A percentile compares a stretch with the other conserved stretches of the same genome.
These are phyloP conservation scores for Drosophila lowei DNA, from an alignment of 1,140 invertebrate species.

Conservation along the genomic window DNA sequence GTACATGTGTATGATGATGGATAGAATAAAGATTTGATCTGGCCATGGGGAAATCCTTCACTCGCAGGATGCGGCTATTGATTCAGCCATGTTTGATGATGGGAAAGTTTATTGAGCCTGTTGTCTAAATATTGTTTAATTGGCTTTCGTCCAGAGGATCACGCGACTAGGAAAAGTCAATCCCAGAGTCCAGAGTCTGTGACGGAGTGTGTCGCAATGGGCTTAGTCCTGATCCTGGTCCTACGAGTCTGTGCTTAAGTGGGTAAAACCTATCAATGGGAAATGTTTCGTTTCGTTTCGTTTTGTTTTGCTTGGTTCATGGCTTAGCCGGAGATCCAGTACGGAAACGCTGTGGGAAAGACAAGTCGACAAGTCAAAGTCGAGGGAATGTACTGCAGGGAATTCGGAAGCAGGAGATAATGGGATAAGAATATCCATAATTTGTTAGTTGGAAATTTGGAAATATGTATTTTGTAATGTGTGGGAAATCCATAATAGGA, in stretches of 20 bases:
- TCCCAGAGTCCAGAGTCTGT: conserved; percentile 21
- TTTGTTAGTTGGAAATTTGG: background rate
- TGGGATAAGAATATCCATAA: conserved; percentile 14
- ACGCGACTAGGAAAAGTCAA: conserved; percentile 33
- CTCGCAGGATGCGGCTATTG: conserved; percentile 27
- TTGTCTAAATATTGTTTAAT: conserved; percentile 74
- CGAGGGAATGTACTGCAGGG: conserved; percentile 20
- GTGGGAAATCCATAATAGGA: conserved; percentile 17
- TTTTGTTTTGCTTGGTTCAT: conserved; percentile 22
- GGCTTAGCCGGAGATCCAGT: conserved; percentile 39
- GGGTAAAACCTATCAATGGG: conserved; percentile 47
- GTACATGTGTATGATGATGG: background rate
- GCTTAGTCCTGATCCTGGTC: conserved; percentile 12
- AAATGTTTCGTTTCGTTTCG: conserved; percentile 23
- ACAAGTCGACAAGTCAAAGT: conserved; percentile 48
- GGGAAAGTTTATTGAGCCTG: conserved; percentile 53
- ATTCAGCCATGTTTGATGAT: conserved; percentile 38
- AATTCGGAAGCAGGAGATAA: conserved; percentile 36
- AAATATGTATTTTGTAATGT: conserved; percentile 14
- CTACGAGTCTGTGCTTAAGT: background rate
- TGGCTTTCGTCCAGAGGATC: conserved; percentile 46
- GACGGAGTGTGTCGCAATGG: conserved; percentile 48
- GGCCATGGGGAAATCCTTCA: conserved; percentile 12
- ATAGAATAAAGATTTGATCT: background rate
- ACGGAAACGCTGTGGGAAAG: conserved; percentile 27